Conservation (phyloP, 1,140 invertebrate genomes). For the Leptinotarsa undecemlineata region DNA sequence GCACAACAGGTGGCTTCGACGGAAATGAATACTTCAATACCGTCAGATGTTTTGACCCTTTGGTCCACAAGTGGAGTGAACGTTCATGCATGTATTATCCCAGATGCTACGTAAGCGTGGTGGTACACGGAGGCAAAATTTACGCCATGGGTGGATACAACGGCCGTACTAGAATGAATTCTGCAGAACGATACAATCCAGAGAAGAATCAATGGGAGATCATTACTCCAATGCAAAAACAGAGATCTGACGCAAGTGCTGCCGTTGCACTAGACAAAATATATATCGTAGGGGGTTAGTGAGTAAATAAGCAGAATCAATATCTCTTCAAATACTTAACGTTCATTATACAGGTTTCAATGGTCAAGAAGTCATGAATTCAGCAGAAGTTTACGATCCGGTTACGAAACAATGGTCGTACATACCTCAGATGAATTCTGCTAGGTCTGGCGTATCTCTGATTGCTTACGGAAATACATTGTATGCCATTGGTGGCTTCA, state of each 20-base stretch:
- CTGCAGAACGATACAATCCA: slow-evolving; percentile 73
- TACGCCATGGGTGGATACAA: slow-evolving; percentile 90
- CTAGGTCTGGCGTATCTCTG: slow-evolving; percentile 73
- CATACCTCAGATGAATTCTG: slow-evolving; percentile 70
- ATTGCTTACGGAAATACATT: slow-evolving; percentile 64
- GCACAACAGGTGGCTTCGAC: slow-evolving; percentile 68
- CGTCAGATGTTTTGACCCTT: slow-evolving; percentile 68
- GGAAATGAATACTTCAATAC: slow-evolving; percentile 74
- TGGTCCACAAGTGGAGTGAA: slow-evolving; percentile 66
- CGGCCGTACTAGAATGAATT: slow-evolving; percentile 76
- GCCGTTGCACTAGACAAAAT: slow-evolving; percentile 66
- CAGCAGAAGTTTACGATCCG: slow-evolving; percentile 68
- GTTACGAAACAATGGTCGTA: slow-evolving; percentile 72
- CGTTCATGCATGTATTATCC: slow-evolving; percentile 74
- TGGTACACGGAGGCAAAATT: slow-evolving; percentile 70
- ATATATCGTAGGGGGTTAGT: slow-evolving; percentile 68
- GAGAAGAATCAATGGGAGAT: slow-evolving; percentile 80
- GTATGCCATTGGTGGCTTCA: slow-evolving; percentile 73
- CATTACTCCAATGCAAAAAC: slow-evolving; percentile 77
- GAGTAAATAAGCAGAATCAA: background rate
- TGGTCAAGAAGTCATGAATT: slow-evolving; percentile 68
- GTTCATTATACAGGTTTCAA: slow-evolving; percentile 62
- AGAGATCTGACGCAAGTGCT: slow-evolving; percentile 79
- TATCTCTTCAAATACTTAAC: background rate
- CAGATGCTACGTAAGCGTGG: slow-evolving; percentile 77